phyloP scores from a whole-genome alignment of 2,888 invertebrate species.

The Eledone cirrhosa region DNA sequence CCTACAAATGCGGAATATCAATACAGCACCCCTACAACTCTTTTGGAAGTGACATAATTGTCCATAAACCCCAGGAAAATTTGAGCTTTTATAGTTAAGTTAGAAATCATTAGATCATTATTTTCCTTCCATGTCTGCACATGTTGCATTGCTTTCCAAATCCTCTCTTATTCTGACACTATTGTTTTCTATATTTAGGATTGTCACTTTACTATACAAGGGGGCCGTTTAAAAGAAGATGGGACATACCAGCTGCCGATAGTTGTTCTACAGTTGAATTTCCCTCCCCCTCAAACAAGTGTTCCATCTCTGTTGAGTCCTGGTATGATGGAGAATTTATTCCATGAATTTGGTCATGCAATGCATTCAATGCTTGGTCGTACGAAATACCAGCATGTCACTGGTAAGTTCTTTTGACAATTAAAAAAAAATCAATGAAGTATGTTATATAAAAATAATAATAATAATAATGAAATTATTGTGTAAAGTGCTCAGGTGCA shows the following conservation, averaged over 20 bases:
- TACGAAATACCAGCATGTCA: conserved; percentile 94
- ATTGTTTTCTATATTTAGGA: conserved; percentile 71
- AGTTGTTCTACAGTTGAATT: conserved; percentile 91
- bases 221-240: conserved; percentile 82
- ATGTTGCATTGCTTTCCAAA: background rate
- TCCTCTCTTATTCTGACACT: background rate
- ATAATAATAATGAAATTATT: background rate
- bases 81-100: too few relatives aligned
- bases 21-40: too few relatives aligned
- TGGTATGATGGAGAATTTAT: conserved; percentile 91
- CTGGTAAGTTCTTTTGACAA: conserved; percentile 67
- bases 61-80: too few relatives aligned
- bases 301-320: conserved; percentile 78
- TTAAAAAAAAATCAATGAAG: too few relatives aligned
- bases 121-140: too few relatives aligned
- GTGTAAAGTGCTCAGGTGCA: too few relatives aligned
- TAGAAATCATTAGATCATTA: too few relatives aligned
- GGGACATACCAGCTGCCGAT: conserved; percentile 87
- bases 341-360: conserved; percentile 99
- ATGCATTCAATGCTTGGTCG: conserved; percentile 98
- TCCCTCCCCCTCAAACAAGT: conserved; percentile 81
- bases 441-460: too few relatives aligned
- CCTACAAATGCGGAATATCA: too few relatives aligned
- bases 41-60: too few relatives aligned
- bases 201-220: conserved; percentile 98